Base-by-base conservation (phyloP, 2,888 invertebrate genomes). In the Chloroclysta siterata region DNA sequence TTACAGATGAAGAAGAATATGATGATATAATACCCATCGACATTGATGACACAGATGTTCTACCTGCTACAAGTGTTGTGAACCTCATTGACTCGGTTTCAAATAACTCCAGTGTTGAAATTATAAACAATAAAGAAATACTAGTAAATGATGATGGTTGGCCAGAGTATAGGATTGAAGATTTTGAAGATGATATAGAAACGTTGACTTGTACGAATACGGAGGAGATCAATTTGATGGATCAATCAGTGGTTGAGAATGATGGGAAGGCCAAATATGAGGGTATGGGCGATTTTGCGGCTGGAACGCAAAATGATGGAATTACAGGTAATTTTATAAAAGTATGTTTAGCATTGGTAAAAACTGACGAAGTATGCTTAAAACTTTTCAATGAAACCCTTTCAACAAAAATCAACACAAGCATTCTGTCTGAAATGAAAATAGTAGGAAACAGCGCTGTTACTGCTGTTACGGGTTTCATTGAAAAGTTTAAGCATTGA, bases 271-370 rank as follows among this genome's bases (percentile, higher is more conserved):
- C 80, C 0, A 89, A 88, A 65, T 89, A 93, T 70, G 87, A 88
- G 63, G 90, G 89, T 1, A 92, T 93, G 78, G 95, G 94, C 0
- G 89, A 93, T 65, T 95, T 95, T 72, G 90, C 93, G 58, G 94
- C 93, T 5, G 93, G 94, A 63, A 94, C 94, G 14, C 90, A 93
- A 69, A 96, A 96, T 80, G 95, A 96, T 82, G 96, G 96, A 0
- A 93, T 94, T 0, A 95, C 96, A 66, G 94, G 93, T 90, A 76
- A 72, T 62, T 53, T 11, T 13, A 48, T 48, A 13, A 47, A 44
- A 15, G 44, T 33, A 8, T 39, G 11, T 39, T 11, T 22, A 22
- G 22, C 36, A 11, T 33, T 33, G 33, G 33, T 33, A 33, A 33
- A 33, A 33, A 33, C 6, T 7, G 8, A 8, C 8, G 6, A 29